Base-by-base conservation (phyloP, 2,113 vertebrate species). In the Dipodomys ordii region DNA sequence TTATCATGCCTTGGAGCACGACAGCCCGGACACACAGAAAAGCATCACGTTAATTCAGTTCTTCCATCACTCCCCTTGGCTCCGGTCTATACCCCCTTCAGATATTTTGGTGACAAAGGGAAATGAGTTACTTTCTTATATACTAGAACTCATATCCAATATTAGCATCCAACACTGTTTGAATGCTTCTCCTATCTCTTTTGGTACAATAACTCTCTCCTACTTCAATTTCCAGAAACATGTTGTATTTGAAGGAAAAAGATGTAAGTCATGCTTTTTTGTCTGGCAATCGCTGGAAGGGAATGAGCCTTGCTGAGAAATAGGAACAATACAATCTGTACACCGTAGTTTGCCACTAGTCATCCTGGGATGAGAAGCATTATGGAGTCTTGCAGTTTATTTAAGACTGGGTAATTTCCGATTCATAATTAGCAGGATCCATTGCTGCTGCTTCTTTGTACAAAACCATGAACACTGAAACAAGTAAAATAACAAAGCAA, bases 201-300 rank as follows among this genome's bases (percentile, higher is more conserved):
- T 69, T 83, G 69, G 39, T 30, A 20, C 2, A 68, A 7, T 74
- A 89, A 87, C 32, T 78, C 18, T 92, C 72, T 79, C 65, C 64
- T 62, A 89, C 27, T 82, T 91, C 57, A 74, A 18, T 49, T 93
- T 89, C 76, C 69, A 74, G 64, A 93, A 77, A 73, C 30, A 3
- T 57, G 20, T 7, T 86, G 1, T 32, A 57, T 88, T 88, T 80
- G 71, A 76, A 77, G 25, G 28, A 93, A 10, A 18, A 39, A 78
- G 30, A 91, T 35, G 4, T 68, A 6, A 23, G 2, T 60, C 30
- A 67, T 82, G 35, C 19, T 53, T 39, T 39, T 46, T 4, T 18
- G 20, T 39, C 67, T 82, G 57, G 23, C 1, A 44, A 22, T 16
- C 84, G 57, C 76, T 89, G 6, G 68, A 87, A 84, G 15, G 16